A percentile compares a stretch with the other conserved stretches of the same genome.
These are phyloP conservation scores for Drosophila engyochracea DNA, from an alignment of 2,888 invertebrate species.

Conservation along the genomic window DNA sequence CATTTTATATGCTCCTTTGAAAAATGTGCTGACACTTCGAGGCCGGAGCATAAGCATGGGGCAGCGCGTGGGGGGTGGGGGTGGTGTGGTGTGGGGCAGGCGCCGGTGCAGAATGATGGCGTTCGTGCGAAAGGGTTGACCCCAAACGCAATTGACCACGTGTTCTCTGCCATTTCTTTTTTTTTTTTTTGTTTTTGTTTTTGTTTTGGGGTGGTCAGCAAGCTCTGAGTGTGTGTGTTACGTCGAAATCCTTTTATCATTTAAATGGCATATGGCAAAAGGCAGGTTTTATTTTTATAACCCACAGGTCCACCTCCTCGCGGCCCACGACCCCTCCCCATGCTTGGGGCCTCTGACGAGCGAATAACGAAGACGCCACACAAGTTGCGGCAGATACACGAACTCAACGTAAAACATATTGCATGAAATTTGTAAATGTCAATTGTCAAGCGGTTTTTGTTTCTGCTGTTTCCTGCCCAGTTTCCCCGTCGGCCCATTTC, in stretches of 20 bases:
- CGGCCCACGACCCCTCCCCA: neutral
- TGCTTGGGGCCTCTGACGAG: conserved; percentile 1
- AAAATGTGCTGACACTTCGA: conserved; percentile 81
- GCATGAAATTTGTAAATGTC: conserved; percentile 79
- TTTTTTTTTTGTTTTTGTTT: conserved; percentile 38
- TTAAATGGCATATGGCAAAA: conserved; percentile 80
- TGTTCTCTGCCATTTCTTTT: conserved; percentile 61
- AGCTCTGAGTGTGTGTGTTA: conserved; percentile 16
- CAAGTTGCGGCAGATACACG: conserved; percentile 63
- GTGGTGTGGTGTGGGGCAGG: conserved; percentile 9
- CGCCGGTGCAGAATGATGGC: conserved; percentile 67
- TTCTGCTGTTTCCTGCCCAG: conserved; percentile 1
- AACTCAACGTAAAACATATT: conserved; percentile 67
- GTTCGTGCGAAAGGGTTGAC: conserved; percentile 81
- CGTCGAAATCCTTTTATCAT: conserved; percentile 80
- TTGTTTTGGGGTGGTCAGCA: conserved; percentile 1
- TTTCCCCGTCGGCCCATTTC: conserved; percentile 6
- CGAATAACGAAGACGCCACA: conserved; percentile 62
- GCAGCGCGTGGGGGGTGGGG: neutral
- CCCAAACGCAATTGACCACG: conserved; percentile 83
- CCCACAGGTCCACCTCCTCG: conserved; percentile 25
- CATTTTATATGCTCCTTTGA: conserved; percentile 76
- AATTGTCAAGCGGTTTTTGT: conserved; percentile 62
- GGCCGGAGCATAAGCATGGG: conserved; percentile 44
- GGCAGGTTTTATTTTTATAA: conserved; percentile 82